phyloP scores from a whole-genome alignment of 2,113 vertebrate genomes.

The human region DNA sequence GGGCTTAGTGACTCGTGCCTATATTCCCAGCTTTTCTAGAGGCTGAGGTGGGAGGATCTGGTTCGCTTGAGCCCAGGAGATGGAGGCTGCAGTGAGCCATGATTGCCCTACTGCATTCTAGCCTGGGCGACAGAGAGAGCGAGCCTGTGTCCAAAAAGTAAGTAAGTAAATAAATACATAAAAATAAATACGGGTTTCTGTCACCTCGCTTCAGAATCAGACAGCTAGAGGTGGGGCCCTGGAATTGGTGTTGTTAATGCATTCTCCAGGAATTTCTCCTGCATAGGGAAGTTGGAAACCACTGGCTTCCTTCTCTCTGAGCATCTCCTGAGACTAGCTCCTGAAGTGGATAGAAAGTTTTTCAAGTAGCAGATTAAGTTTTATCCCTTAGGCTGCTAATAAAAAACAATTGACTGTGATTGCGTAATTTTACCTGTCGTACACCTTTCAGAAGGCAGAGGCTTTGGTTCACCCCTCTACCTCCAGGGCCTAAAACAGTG shows the following conservation, averaged over 20 bases:
- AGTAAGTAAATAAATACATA: too few relatives aligned
- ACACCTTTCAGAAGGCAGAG: not conserved
- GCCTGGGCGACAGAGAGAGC: too few relatives aligned
- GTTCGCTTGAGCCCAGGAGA: too few relatives aligned
- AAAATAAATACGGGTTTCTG: not conserved
- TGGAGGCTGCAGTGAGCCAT: too few relatives aligned
- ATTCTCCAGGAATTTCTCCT: conserved; percentile 6
- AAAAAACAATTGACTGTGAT: not conserved
- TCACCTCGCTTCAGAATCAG: not conserved
- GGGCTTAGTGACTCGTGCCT: too few relatives aligned
- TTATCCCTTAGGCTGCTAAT: not conserved
- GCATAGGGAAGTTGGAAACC: not conserved
- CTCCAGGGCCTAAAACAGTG: not conserved
- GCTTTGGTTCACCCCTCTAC: not conserved
- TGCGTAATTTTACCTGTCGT: not conserved
- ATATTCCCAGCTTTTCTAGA: too few relatives aligned
- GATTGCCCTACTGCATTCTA: too few relatives aligned
- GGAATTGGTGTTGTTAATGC: not conserved
- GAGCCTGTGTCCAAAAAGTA: too few relatives aligned
- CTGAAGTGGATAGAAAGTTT: not conserved
- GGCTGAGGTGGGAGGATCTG: too few relatives aligned
- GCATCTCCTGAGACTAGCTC: not conserved
- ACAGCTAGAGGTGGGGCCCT: not conserved
- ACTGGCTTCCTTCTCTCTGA: not conserved
- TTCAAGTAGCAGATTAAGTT: not conserved